A percentile compares a stretch with the other conserved stretches of the same genome.
phyloP scores from a whole-genome alignment of 2,888 invertebrate species.

The Drosophila recens region DNA sequence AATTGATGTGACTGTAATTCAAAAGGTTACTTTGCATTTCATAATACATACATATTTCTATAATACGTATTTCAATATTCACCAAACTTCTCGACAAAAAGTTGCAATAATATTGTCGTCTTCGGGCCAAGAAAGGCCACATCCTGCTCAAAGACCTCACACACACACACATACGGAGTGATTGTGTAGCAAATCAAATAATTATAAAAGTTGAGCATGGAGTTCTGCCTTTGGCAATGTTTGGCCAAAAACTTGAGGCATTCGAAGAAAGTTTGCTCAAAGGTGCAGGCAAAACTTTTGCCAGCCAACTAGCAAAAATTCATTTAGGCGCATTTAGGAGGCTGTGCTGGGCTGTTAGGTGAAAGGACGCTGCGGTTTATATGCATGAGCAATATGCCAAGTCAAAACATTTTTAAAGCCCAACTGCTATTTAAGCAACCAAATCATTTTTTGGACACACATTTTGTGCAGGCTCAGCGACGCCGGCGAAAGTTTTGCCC shows the following conservation, averaged over 20 bases:
- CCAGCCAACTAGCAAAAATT: conserved; percentile 72
- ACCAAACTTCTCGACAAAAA: conserved; percentile 25
- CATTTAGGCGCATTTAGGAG: conserved; percentile 79
- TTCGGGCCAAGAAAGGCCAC: conserved; percentile 12
- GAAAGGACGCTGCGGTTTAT: conserved; percentile 7
- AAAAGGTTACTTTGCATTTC: conserved; percentile 11
- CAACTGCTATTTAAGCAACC: conserved; percentile 55
- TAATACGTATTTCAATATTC: conserved; percentile 2
- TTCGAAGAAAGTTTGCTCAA: conserved; percentile 61
- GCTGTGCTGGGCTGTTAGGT: conserved; percentile 37
- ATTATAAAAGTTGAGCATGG: conserved; percentile 80
- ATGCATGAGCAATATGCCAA: conserved; percentile 39
- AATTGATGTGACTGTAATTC: conserved; percentile 17
- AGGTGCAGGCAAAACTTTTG: conserved; percentile 73
- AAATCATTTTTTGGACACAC: conserved; percentile 71
- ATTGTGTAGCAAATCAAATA: conserved; percentile 79
- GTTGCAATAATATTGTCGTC: conserved; percentile 43
- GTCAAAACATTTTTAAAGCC: conserved; percentile 63
- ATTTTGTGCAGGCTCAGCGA: conserved; percentile 76
- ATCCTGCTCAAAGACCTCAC: not conserved
- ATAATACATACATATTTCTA: conserved; percentile 15
- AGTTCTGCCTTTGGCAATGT: conserved; percentile 58
- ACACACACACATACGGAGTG: conserved; percentile 7
- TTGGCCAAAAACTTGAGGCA: conserved; percentile 65
- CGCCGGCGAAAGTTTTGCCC: conserved; percentile 65